Percentiles rank a stretch among this genome's conserved stretches.
phyloP scores from a whole-genome alignment of 2,113 vertebrate species.

The Triplophysa siluroides region DNA sequence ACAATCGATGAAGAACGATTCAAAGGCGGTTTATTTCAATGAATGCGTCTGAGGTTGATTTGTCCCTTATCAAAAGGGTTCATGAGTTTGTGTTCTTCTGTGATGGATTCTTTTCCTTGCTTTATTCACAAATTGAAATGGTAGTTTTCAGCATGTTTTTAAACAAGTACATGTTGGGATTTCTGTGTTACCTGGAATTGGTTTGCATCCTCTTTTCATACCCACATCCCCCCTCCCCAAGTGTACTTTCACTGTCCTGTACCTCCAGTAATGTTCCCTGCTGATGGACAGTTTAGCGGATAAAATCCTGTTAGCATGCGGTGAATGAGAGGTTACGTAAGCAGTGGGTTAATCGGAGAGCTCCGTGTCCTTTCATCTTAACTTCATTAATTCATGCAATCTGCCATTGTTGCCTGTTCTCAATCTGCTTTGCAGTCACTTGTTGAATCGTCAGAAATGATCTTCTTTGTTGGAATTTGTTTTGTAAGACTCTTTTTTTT shows the following conservation, averaged over 20 bases:
- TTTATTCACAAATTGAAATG: background rate
- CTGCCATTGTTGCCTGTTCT: background rate
- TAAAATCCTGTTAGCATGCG: conserved; percentile 3
- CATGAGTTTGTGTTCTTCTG: background rate
- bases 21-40: background rate
- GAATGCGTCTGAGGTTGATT: background rate
- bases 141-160: background rate
- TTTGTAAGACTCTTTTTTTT: background rate
- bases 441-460: background rate
- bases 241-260: background rate
- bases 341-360: conserved; percentile 21
- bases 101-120: background rate
- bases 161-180: background rate
- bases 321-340: conserved; percentile 24
- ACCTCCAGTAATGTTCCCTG: background rate
- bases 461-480: background rate
- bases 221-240: too few relatives aligned
- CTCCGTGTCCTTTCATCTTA: conserved; percentile 26
- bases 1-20: background rate
- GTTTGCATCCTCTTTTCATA: background rate
- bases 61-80: background rate
- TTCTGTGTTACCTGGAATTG: background rate
- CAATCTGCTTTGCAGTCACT: conserved; percentile 3
- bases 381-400: conserved; percentile 5
- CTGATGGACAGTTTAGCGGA: background rate